Evolutionary conservation across 2,113 vertebrate species (phyloP).

Genomic region (Pantherophis guttatus): DNA sequence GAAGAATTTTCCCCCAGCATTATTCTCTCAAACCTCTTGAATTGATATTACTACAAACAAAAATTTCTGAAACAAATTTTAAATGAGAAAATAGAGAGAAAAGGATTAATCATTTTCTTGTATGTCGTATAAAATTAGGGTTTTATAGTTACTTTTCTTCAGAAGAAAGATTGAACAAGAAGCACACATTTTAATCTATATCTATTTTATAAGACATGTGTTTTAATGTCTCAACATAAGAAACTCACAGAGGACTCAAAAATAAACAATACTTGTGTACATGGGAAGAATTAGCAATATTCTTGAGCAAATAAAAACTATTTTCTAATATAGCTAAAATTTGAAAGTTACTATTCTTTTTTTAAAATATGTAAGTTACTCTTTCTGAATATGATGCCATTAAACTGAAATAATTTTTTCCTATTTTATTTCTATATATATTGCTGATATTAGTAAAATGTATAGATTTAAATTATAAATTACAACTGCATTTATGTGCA

Average conservation of each 20-base stretch:
- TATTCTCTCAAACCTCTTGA: not conserved
- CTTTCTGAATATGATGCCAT: not conserved
- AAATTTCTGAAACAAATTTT: not conserved
- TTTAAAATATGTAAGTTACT: not conserved
- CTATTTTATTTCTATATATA: not conserved
- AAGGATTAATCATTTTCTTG: not conserved
- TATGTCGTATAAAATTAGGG: not conserved
- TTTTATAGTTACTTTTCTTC: not conserved
- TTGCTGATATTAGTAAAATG: not conserved
- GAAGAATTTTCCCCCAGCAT: not conserved
- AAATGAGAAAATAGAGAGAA: not conserved
- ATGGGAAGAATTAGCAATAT: not conserved
- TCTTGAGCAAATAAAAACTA: not conserved
- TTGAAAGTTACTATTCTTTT: not conserved
- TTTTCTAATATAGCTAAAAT: not conserved
- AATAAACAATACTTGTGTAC: not conserved
- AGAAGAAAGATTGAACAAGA: not conserved
- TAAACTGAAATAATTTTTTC: not conserved
- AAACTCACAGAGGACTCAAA: not conserved
- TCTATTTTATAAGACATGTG: not conserved
- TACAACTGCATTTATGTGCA: not conserved
- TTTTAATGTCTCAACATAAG: not conserved
- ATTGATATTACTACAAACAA: not conserved
- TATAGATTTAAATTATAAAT: not conserved
- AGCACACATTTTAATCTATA: not conserved